These are phyloP conservation scores for Rhyacichthys aspro DNA, from an alignment of 2,797 vertebrate genomes.

Conservation along the genomic window DNA sequence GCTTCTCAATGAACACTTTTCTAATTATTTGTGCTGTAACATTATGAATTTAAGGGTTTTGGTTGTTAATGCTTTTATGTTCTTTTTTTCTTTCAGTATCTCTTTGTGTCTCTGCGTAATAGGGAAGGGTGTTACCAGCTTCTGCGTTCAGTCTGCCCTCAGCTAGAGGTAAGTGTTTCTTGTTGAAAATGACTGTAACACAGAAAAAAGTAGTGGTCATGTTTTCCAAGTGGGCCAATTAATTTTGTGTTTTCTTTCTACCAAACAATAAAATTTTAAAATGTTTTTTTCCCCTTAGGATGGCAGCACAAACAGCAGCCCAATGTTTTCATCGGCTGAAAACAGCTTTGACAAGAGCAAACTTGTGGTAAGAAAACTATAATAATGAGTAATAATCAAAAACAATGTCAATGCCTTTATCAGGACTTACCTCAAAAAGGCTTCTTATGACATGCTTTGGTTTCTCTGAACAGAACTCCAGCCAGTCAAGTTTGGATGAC, in stretches of 20 bases:
- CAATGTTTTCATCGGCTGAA: slow-evolving; percentile 68
- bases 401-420: background rate
- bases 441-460: background rate
- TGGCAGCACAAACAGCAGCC: slow-evolving; percentile 73
- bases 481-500: slow-evolving; percentile 80
- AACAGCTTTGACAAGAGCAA: slow-evolving; percentile 74
- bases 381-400: background rate
- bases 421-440: background rate
- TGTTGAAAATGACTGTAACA: background rate
- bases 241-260: background rate
- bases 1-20: too few relatives aligned
- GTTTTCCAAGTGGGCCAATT: background rate
- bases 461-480: slow-evolving; percentile 74
- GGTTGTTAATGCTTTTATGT: slow-evolving; percentile 15
- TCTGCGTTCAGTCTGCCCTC: slow-evolving; percentile 81
- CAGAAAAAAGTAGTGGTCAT: too few relatives aligned
- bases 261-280: background rate
- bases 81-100: slow-evolving; percentile 68
- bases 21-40: too few relatives aligned
- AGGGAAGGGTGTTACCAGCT: slow-evolving; percentile 85
- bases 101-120: slow-evolving; percentile 85
- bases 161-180: slow-evolving; percentile 76
- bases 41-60: too few relatives aligned
- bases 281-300: slow-evolving; percentile 66
- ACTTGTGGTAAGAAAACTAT: slow-evolving; percentile 72